Base-by-base conservation (phyloP, 2,888 invertebrate species). In the Cerceris ruficornis region DNA sequence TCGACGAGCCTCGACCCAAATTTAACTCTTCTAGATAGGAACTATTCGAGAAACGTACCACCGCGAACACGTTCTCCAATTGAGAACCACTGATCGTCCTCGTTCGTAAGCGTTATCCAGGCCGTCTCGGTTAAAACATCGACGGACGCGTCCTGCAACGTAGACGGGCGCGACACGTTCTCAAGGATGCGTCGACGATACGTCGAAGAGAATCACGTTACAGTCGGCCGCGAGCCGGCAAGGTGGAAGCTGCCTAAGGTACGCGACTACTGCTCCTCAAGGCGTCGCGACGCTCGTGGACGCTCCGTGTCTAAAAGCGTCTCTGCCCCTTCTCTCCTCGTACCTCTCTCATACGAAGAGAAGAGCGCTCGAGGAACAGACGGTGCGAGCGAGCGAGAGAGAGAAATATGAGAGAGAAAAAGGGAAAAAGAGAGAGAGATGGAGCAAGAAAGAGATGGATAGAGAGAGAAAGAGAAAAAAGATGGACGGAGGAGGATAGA, bases 231-330 rank as follows among this genome's bases (percentile, higher is more conserved):
- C 88, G 87, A 89, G 88, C 89, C 90, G 90, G 91, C 90, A 91
- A 91, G 91, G 91, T 90, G 90, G 91, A 92, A 88, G 91, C 91
- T 91, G 89, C 88, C 87, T 87, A 90, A 91, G 90, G 90, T 91
- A 90, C 90, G 88, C 90, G 90, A 91, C 90, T 89, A 90, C 91
- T 91, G 89, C 86, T 88, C 84, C 83, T 88, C 88, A 88, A 89
- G 90, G 89, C 89, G 87, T 88, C 90, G 88, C 90, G 90, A 90
- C 91, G 89, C 81, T 88, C 89, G 90, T 90, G 87, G 89, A 90
- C 89, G 88, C 89, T 90, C 88, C 87, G 88, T 89, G 88, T 91
- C 92, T 92, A 92, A 92, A 92, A 91, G 86, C 91, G 91, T 92
- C 91, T 89, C 86, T 86, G 87, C 88, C 90, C 88, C 89, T 86